These are phyloP conservation scores for Thymelicus acteon DNA, from an alignment of 2,888 invertebrate species.

Conservation along the genomic window DNA sequence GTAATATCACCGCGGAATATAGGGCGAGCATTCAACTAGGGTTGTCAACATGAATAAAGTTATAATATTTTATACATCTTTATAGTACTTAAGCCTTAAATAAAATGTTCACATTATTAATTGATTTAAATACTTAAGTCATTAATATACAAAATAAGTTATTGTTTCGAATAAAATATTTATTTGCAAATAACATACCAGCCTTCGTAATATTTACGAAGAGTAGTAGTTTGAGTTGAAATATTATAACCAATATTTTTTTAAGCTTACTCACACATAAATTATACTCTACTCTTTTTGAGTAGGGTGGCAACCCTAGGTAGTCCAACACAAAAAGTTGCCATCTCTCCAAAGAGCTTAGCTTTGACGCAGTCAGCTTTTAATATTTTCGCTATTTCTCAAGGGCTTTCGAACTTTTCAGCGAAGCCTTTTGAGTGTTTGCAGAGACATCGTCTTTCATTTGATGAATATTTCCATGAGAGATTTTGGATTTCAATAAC, in stretches of 20 bases:
- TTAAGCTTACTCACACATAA: too few species aligned
- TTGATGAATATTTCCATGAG: conserved; percentile 23
- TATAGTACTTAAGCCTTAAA: too few species aligned
- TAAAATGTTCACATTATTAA: too few species aligned
- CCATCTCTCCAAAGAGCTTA: conserved; percentile 2
- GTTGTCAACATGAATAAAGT: not conserved
- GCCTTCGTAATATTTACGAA: too few species aligned
- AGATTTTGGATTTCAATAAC: not conserved
- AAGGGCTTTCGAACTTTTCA: conserved; percentile 14
- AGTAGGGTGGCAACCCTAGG: not conserved
- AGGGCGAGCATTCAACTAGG: not conserved
- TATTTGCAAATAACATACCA: too few species aligned
- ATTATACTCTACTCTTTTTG: not conserved
- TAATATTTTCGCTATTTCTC: conserved; percentile 19
- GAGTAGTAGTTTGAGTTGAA: too few species aligned
- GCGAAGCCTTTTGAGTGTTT: conserved; percentile 27
- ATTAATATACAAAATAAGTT: too few species aligned
- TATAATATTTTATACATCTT: not conserved
- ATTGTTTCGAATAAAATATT: too few species aligned
- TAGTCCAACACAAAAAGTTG: not conserved
- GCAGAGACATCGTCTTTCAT: conserved; percentile 14
- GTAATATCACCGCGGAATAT: too few species aligned
- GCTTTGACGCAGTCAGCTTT: conserved; percentile 29
- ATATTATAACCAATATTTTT: too few species aligned
- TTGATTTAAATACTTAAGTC: too few species aligned